Base-by-base conservation (phyloP, 2,888 invertebrate genomes). In the Sarcophaga caerulescens region DNA sequence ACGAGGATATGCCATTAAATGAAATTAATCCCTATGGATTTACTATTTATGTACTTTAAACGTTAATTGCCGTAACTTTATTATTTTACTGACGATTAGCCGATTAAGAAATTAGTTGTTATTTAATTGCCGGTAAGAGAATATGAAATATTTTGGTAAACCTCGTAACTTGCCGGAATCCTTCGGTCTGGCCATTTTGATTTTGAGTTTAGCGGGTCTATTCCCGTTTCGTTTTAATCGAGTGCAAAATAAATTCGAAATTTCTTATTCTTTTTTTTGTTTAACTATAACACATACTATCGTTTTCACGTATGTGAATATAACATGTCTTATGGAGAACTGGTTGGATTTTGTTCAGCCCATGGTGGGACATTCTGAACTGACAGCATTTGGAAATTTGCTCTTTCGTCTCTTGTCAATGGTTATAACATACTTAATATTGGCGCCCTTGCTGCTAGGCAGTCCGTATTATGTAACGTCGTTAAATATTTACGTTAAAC, bases 281-380 rank as follows among this genome's bases (percentile, higher is more conserved):
- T 4, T 88, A 0, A 89, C 89, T 0, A 0, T 89, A 3, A 1
- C 85, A 0, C 90, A 90, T 57, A 19, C 89, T 10, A 1, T 45
- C 1, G 62, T 88, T 47, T 90, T 87, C 75, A 65, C 85, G 12
- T 90, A 89, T 75, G 89, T 90, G 1, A 90, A 90, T 65, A 19
- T 83, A 0, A 86, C 79, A 0, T 60, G 89, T 5, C 45, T 90
- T 3, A 4, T 85, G 10, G 79, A 75, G 3, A 88, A 89, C 62
- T 87, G 89, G 84, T 65, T 59, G 2, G 69, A 81, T 19, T 90
- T 88, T 71, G 85, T 87, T 1, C 89, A 89, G 3, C 90, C 90
- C 0, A 86, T 89, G 25, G 81, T 89, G 21, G 88, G 88, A 2
- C 62, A 89, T 21, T 89, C 88, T 0, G 19, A 77, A 0, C n/a